Evolutionary conservation across 2,797 vertebrate species (phyloP), one percentile per base, ranked within the genome.

Genomic region (Poeciliopsis presidionis): DNA sequence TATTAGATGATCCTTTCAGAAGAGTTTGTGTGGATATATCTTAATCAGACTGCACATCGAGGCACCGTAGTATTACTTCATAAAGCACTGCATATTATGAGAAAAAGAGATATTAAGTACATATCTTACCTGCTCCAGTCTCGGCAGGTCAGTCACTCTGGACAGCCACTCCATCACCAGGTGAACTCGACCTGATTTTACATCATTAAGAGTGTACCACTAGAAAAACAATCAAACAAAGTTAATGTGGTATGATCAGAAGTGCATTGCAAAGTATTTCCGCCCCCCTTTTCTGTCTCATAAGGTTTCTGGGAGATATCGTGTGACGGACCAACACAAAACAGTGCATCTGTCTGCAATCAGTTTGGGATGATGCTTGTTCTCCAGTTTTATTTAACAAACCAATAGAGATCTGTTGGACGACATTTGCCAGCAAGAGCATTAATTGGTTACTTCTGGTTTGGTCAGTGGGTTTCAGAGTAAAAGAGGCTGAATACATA

Each of bases 151-250:
- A 20, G 94, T 90, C 8, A 91, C 88, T 75, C 93, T 95, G 41
- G 93, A 90, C 80, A 99, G 91, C 93, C 96, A 97, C 91, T 98
- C 97, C 87, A 98, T 90, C 75, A 96, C 90, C 81, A 99, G 89
- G 82, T 97, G 97, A 87, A 98, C 95, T 36, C 95, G 93, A 55
- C 98, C 98, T 7, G 98, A 97, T 78, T 97, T 97, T 61, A 98
- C 97, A 30, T 97, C 97, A 82, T 97, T 97, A 55, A 99, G 92
- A 4, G 95, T 95, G 88, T 97, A 96, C 97, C 97, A 99, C 98
- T 99, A 89, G 55, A 86, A 81, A 6, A 78, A 59, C 5, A 83
- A 13, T 0, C 2, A 4, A 30, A 81, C 59, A 83, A 8, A 79
- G 39, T 74, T 5, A 1, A 12, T 49, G 0, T 0, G 30, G 14